Evolutionary conservation across 1,140 invertebrate genomes (phyloP), one percentile per base, ranked within the genome.

Genomic region (Hestina assimilis): DNA sequence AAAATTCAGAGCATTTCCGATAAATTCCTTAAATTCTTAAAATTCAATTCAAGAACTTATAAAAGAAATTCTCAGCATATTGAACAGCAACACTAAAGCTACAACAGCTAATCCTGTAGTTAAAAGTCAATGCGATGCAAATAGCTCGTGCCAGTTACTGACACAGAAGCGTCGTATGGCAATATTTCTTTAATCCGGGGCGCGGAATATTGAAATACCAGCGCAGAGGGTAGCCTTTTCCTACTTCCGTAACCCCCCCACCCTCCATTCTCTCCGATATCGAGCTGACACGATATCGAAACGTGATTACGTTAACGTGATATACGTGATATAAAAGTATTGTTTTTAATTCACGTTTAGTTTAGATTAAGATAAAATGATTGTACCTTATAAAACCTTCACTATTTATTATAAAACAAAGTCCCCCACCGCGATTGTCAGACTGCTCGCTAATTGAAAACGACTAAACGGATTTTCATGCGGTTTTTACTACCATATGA

Each of bases 131-230:
- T 24, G 41, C 15, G 21, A 43, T 43, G 41, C 41, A 43, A 43
- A 43, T 43, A 26, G 17, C 20, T 24, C 31, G 12, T 26, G 41
- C 20, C 41, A 43, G 41, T 14, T 26, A 15, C 23, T 43, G 41
- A 24, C 20, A 15, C 21, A 12, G n/a, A 12, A 11, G 41, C 23
- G 20, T 43, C 41, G 41, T 12, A 15, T 35, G 14, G 31, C 41
- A 24, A 43, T 43, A 43, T 43, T 24, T 43, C 41, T 43, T 43
- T 43, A 43, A 43, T 43, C 41, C 41, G 21, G 12, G 12, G 41
- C 23, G 31, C 31, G 31, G 31, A 24, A 43, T 43, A 43, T 43
- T 43, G 41, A 26, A 43, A 43, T 43, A 43, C 41, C 23, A 26
- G 7, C 4, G 6, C 23, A 9, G 9, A n/a, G n/a, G n/a, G n/a